A percentile compares a stretch with the other conserved stretches of the same genome.
These are phyloP conservation scores for Bradypodion ventrale DNA, from an alignment of 2,797 vertebrate species.

Conservation along the genomic window DNA sequence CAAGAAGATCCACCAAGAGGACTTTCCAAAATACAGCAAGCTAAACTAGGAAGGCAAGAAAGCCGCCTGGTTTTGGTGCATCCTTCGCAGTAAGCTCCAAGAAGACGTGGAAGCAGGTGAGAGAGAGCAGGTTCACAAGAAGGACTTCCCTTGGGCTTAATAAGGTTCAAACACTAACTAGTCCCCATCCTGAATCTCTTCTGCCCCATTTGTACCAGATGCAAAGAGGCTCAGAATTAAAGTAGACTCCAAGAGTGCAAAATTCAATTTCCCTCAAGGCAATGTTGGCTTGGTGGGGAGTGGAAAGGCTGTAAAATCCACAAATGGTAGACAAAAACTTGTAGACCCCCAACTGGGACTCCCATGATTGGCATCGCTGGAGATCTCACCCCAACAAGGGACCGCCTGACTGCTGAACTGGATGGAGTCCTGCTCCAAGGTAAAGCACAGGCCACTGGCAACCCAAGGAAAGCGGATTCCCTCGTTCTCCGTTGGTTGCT, in stretches of 20 bases:
- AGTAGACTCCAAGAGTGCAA: background rate
- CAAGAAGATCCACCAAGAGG: background rate
- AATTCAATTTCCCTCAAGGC: background rate
- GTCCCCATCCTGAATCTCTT: background rate
- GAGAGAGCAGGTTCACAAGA: too few species aligned
- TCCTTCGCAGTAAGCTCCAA: background rate
- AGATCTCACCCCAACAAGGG: background rate
- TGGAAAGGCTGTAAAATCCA: background rate
- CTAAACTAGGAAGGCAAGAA: background rate
- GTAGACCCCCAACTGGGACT: background rate
- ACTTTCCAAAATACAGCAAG: background rate
- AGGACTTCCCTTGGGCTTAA: background rate
- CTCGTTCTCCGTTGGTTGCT: too few species aligned
- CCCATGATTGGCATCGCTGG: background rate
- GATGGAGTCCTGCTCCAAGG: background rate
- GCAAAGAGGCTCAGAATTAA: background rate
- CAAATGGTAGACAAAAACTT: too few species aligned
- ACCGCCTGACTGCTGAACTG: too few species aligned
- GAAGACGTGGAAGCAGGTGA: background rate
- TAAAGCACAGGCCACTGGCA: too few species aligned
- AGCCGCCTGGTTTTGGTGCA: background rate
- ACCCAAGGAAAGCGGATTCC: too few species aligned
- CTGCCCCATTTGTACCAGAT: background rate
- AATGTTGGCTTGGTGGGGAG: background rate
- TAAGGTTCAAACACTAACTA: too few species aligned